Evolutionary conservation across 53 echinoderm and acorn worm species (phyloP).

Genomic region (Henricia sp.): DNA sequence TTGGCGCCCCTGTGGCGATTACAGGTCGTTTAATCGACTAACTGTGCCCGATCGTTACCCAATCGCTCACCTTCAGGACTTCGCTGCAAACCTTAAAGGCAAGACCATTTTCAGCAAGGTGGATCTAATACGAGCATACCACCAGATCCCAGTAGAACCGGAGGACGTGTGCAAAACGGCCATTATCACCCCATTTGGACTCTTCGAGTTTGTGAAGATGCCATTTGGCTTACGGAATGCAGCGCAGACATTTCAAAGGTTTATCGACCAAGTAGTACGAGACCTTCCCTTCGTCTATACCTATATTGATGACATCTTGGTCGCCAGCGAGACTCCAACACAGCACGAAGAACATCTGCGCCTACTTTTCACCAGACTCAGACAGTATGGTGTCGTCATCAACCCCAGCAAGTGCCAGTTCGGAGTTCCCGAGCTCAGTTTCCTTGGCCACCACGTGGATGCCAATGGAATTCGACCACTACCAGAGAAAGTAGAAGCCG

Average conservation of each 20-base stretch:
- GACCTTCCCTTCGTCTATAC: neutral
- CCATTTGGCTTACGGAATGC: neutral
- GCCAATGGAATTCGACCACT: constrained; percentile 45
- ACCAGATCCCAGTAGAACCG: neutral
- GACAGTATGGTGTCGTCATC: constrained; percentile 55
- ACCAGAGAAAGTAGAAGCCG: constrained; percentile 48
- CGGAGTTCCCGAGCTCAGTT: constrained; percentile 1
- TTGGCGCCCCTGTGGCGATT: constrained; percentile 59
- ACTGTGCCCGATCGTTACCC: constrained; percentile 57
- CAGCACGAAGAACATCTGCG: neutral
- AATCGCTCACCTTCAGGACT: constrained; percentile 34
- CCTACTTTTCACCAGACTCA: constrained; percentile 25
- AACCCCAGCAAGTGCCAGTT: constrained; percentile 16
- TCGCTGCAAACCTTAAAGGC: constrained; percentile 6
- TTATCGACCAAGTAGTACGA: constrained; percentile 9
- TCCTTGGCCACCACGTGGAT: constrained; percentile 34
- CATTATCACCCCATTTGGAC: too few species aligned
- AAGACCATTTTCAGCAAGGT: neutral
- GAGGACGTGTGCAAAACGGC: neutral
- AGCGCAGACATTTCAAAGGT: constrained; percentile 14
- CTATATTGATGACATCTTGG: neutral
- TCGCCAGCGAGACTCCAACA: neutral
- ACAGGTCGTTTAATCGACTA: constrained; percentile 14
- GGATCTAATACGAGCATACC: neutral
- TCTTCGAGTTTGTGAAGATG: neutral